Percentiles rank a stretch among this genome's conserved stretches.
Evolutionary conservation across 2,888 invertebrate genomes (phyloP).

Genomic region (Clivina fossor): DNA sequence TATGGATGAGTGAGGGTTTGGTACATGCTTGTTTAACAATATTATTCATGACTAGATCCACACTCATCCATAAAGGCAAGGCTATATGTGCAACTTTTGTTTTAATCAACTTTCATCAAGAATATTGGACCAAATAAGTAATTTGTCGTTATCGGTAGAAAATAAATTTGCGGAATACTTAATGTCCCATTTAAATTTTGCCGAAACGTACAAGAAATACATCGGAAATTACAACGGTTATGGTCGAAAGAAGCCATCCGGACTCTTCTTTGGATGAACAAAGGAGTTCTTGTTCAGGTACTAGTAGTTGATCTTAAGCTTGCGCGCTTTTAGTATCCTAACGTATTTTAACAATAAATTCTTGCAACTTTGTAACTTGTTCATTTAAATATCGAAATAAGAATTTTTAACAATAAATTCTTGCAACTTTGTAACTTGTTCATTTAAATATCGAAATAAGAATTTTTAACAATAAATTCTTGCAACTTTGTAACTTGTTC

Average conservation of each 20-base stretch:
- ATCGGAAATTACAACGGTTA: slow-evolving; percentile 3
- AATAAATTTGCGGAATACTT: slow-evolving; percentile 8
- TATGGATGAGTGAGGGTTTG: slow-evolving; percentile 75
- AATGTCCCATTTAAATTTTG: slow-evolving; percentile 20
- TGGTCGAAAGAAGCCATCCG: neutral
- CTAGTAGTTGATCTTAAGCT: no score
- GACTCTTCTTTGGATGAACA: slow-evolving; percentile 7
- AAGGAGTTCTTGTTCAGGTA: slow-evolving; percentile 24
- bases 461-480: no score
- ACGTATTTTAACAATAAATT: no score
- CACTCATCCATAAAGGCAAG: slow-evolving; percentile 71
- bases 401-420: no score
- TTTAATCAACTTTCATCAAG: neutral
- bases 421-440: no score
- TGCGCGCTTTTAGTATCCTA: no score
- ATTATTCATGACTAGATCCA: slow-evolving; percentile 75
- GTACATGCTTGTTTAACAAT: slow-evolving; percentile 62
- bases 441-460: no score
- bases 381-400: no score
- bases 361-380: no score
- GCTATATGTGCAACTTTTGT: neutral
- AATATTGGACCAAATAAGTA: neutral
- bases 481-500: no score
- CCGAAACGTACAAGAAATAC: slow-evolving; percentile 23
- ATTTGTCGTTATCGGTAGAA: slow-evolving; percentile 25